Base-by-base conservation (phyloP, 2,797 vertebrate genomes). In the Amphiprion clarkii region DNA sequence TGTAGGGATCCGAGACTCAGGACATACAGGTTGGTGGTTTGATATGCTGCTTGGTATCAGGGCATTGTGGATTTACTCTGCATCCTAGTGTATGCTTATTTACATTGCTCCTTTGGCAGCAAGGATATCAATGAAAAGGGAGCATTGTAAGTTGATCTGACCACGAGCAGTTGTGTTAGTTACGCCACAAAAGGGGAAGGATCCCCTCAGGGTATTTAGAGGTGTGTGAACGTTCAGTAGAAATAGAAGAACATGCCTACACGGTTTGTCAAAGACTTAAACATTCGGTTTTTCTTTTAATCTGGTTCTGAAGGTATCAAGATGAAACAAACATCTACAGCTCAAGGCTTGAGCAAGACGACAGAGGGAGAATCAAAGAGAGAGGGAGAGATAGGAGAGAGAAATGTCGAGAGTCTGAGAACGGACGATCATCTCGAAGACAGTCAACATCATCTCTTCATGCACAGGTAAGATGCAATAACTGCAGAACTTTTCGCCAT, bases 1-100 rank as follows among this genome's bases (percentile, higher is more conserved):
- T 96, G 96, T 67, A 95, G 96, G 13, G 93, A 95, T 57, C 96
- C 97, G 85, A 96, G 96, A 84, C 87, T 94, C 53, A 94, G 94
- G 88, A 94, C 95, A 58, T 81, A 88, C 79, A 87, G 87, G 93
- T 94, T 58, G 49, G 85, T 72, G 31, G 21, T 27, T 16, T 64
- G 0, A 2, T 58, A 7, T 31, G 7, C 44, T 25, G 10, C n/a
- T 42, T 19, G 2, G 16, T 58, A 3, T 81, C 25, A 16, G 13
- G 4, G 33, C 21, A 11, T 1, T 42, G 21, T 14, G 23, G 2
- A 29, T 31, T 17, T 16, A 16, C 6, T 55, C 53, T 31, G 4
- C 9, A 12, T 36, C 40, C 21, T 13, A 23, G 2, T 21, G n/a
- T 51, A 51, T 52, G 17, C 19, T 48, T 48, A 17, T 48, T 48